A percentile compares a stretch with the other conserved stretches of the same genome.
Conservation (phyloP, 2,888 invertebrate genomes). For the Drosophila differens region DNA sequence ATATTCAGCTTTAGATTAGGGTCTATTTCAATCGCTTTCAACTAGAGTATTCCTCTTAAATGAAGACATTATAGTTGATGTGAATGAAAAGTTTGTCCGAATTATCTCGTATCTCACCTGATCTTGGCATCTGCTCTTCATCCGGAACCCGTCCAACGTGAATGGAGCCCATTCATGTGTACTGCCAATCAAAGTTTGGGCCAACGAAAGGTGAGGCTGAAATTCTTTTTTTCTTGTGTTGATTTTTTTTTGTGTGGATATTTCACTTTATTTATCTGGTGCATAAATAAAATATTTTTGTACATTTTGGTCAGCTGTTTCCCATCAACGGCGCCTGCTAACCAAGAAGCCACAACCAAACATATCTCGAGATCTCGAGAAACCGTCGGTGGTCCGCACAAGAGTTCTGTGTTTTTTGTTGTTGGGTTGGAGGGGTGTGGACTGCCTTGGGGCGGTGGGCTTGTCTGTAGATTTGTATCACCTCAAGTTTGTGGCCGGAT, state of each 20-base stretch:
- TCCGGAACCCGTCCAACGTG: constrained; percentile 23
- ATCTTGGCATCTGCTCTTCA: constrained; percentile 49
- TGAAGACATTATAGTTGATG: constrained; percentile 4
- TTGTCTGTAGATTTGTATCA: constrained; percentile 62
- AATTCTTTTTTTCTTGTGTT: background rate
- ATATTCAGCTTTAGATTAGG: background rate
- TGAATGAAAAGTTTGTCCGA: background rate
- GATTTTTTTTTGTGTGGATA: constrained; percentile 20
- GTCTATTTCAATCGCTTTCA: background rate
- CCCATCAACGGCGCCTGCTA: constrained; percentile 72
- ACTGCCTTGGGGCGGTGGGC: background rate
- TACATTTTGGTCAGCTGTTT: constrained; percentile 76
- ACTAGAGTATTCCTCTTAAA: background rate
- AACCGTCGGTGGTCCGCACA: constrained; percentile 65
- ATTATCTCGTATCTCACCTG: constrained; percentile 31
- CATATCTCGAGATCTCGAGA: constrained; percentile 16
- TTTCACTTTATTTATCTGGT: constrained; percentile 70
- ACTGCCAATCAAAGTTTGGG: constrained; percentile 65
- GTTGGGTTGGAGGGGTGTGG: background rate
- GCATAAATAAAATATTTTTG: constrained; percentile 78
- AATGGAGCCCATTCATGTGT: constrained; percentile 40
- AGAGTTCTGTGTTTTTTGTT: background rate
- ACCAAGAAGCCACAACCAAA: constrained; percentile 21
- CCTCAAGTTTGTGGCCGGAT: constrained; percentile 43
- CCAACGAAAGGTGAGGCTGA: constrained; percentile 1